Evolutionary conservation across 2,797 vertebrate species (phyloP).

Genomic region (Epinephelus awoara): DNA sequence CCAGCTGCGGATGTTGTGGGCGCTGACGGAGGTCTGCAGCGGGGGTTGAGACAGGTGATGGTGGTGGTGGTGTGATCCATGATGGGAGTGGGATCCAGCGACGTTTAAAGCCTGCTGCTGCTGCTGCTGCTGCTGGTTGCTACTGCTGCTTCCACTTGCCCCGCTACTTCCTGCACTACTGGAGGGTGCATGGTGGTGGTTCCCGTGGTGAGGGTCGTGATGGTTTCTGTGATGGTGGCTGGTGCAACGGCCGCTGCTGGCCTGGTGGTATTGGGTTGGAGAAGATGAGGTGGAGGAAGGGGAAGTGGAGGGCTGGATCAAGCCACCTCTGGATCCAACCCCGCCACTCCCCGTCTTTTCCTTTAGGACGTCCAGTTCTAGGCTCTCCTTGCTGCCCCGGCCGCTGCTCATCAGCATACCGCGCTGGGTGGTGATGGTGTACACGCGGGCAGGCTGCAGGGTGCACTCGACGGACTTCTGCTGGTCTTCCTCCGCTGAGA

Average conservation of each 20-base stretch:
- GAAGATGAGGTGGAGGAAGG: slow-evolving; percentile 81
- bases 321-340: slow-evolving; percentile 67
- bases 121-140: slow-evolving; percentile 57
- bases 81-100: slow-evolving; percentile 76
- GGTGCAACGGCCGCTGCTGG: slow-evolving; percentile 61
- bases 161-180: slow-evolving; percentile 57
- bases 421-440: slow-evolving; percentile 94
- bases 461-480: slow-evolving; percentile 89
- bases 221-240: slow-evolving; percentile 58
- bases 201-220: slow-evolving; percentile 77
- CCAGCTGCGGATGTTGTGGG: slow-evolving; percentile 90
- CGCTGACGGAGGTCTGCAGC: slow-evolving; percentile 88
- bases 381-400: slow-evolving; percentile 90
- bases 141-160: slow-evolving; percentile 59
- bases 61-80: slow-evolving; percentile 76
- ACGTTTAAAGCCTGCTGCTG: slow-evolving; percentile 41
- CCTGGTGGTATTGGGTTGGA: slow-evolving; percentile 80
- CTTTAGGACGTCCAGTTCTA: slow-evolving; percentile 95
- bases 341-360: slow-evolving; percentile 81
- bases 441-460: slow-evolving; percentile 91
- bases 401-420: slow-evolving; percentile 90
- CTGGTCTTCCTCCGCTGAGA: slow-evolving; percentile 88
- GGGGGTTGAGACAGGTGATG: slow-evolving; percentile 87
- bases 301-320: slow-evolving; percentile 77
- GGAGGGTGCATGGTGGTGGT: slow-evolving; percentile 69